Evolutionary conservation across 2,797 vertebrate species (phyloP).

Genomic region (Urocyon cinereoargenteus): DNA sequence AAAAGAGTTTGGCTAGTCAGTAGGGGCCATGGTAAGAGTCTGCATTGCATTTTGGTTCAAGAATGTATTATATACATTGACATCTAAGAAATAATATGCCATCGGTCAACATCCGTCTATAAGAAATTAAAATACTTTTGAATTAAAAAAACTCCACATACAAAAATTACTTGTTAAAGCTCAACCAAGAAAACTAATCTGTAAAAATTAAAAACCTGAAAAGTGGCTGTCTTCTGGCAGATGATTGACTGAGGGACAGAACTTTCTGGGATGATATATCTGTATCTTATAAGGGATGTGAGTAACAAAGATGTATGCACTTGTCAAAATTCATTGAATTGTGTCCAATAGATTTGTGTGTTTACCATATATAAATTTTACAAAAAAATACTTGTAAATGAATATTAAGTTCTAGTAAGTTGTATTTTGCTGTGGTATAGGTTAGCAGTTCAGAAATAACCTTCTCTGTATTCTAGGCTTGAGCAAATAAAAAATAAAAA

Average conservation of each 20-base stretch:
- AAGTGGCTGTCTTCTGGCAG: neutral
- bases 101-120: neutral
- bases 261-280: slow-evolving; percentile 61
- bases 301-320: neutral
- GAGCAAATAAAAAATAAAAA: neutral
- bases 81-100: neutral
- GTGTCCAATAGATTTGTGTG: neutral
- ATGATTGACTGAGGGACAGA: neutral
- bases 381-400: neutral
- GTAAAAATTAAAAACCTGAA: neutral
- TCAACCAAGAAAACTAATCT: neutral
- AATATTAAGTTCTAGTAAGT: neutral
- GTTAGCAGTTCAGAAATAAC: neutral
- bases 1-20: too few relatives aligned
- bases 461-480: neutral
- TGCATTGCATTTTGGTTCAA: slow-evolving; percentile 11
- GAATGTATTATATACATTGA: neutral
- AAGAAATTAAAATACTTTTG: neutral
- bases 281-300: neutral
- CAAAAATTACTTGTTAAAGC: slow-evolving; percentile 4
- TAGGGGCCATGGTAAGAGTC: neutral
- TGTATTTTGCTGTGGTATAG: neutral
- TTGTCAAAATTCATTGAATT: neutral
- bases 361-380: neutral
- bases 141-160: neutral